Percentiles rank a stretch among this genome's conserved stretches.
phyloP scores from a whole-genome alignment of 2,113 vertebrate species.

The Felis catus region DNA sequence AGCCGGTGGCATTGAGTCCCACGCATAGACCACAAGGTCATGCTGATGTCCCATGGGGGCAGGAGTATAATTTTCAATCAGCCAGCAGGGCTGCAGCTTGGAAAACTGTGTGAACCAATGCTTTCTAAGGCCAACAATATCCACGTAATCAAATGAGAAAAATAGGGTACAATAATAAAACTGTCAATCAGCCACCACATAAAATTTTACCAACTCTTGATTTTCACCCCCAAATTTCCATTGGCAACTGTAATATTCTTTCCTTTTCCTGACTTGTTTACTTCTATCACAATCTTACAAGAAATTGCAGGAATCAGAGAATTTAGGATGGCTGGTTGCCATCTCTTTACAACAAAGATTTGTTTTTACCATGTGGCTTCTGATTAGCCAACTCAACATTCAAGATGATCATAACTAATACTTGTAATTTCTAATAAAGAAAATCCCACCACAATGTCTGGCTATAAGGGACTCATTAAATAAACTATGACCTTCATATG shows the following conservation, averaged over 20 bases:
- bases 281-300: slow-evolving; percentile 31
- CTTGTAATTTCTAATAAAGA: slow-evolving; percentile 25
- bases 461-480: neutral
- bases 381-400: slow-evolving; percentile 18
- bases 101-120: slow-evolving; percentile 11
- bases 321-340: neutral
- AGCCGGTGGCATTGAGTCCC: neutral
- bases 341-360: neutral
- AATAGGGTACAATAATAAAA: neutral
- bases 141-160: neutral
- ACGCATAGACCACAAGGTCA: neutral
- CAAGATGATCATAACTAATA: neutral
- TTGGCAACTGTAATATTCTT: neutral
- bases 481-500: neutral
- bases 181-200: neutral
- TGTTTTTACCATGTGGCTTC: slow-evolving; percentile 1
- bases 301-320: neutral
- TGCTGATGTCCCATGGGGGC: neutral
- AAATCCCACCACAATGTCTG: neutral
- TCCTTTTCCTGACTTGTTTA: neutral
- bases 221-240: neutral
- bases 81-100: neutral
- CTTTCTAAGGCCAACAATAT: neutral
- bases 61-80: slow-evolving; percentile 19
- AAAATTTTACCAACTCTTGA: slow-evolving; percentile 15